Conservation (phyloP, 2,888 invertebrate species). For the Perdita meconis region DNA sequence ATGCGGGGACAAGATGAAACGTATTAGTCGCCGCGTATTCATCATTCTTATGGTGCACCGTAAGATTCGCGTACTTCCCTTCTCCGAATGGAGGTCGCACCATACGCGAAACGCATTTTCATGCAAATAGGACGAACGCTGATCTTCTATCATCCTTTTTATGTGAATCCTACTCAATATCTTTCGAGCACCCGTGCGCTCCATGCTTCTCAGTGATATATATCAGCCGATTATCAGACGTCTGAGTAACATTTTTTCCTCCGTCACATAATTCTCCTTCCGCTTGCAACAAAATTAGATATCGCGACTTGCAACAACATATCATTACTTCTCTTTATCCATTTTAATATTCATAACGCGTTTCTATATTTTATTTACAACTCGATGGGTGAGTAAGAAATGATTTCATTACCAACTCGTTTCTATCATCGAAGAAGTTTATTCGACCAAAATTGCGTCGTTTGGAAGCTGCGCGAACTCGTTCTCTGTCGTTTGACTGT, state of each 20-base stretch:
- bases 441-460: not conserved
- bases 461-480: not conserved
- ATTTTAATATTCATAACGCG: not conserved
- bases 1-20: not conserved
- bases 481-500: not conserved
- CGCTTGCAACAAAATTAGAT: not conserved
- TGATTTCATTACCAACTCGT: not conserved
- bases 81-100: not conserved
- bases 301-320: not conserved
- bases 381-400: not conserved
- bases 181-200: not conserved
- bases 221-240: conserved; percentile 35
- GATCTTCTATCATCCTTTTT: not conserved
- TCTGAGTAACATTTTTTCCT: conserved; percentile 2
- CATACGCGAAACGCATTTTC: not conserved
- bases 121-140: not conserved
- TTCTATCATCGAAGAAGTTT: not conserved
- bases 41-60: conserved; percentile 2
- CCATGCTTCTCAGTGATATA: conserved; percentile 32
- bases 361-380: not conserved
- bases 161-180: not conserved
- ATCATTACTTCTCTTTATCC: not conserved
- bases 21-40: not conserved
- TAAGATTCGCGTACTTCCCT: conserved; percentile 2
- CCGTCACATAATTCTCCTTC: not conserved